A percentile compares a stretch with the other conserved stretches of the same genome.
These are phyloP conservation scores for Protaetia brevitarsis DNA, from an alignment of 1,140 invertebrate genomes.

Conservation along the genomic window DNA sequence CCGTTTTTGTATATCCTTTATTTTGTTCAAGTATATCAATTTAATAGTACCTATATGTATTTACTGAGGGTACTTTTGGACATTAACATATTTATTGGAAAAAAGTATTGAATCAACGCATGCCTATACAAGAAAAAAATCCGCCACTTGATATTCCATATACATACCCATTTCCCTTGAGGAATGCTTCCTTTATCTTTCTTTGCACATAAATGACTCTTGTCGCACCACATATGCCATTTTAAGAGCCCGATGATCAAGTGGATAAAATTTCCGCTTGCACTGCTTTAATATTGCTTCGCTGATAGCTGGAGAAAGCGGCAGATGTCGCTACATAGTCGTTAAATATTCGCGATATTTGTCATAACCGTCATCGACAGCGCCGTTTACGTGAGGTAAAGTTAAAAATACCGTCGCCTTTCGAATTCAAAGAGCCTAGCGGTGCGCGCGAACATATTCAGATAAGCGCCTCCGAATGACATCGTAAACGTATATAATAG, in stretches of 20 bases:
- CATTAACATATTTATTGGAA: too few species aligned
- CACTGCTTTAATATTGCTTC: background rate
- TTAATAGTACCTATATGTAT: too few species aligned
- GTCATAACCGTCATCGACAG: slow-evolving; percentile 3
- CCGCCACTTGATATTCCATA: too few species aligned
- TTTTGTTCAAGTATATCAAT: too few species aligned
- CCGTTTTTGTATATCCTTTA: too few species aligned
- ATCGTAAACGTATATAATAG: background rate
- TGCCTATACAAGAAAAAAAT: too few species aligned
- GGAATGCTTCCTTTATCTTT: too few species aligned
- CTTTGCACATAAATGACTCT: too few species aligned
- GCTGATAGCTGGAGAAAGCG: background rate
- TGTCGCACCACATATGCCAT: too few species aligned
- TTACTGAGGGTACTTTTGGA: too few species aligned
- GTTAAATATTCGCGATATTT: slow-evolving; percentile 11
- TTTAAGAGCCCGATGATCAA: background rate
- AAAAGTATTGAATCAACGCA: too few species aligned
- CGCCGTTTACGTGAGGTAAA: background rate
- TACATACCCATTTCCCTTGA: too few species aligned
- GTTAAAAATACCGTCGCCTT: background rate
- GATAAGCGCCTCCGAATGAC: background rate
- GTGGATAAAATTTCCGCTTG: background rate
- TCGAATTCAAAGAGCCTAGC: background rate
- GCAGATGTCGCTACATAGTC: background rate
- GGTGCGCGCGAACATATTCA: slow-evolving; percentile 5